These are phyloP conservation scores for Camponotus fellah DNA, from an alignment of 2,888 invertebrate genomes.

Conservation along the genomic window DNA sequence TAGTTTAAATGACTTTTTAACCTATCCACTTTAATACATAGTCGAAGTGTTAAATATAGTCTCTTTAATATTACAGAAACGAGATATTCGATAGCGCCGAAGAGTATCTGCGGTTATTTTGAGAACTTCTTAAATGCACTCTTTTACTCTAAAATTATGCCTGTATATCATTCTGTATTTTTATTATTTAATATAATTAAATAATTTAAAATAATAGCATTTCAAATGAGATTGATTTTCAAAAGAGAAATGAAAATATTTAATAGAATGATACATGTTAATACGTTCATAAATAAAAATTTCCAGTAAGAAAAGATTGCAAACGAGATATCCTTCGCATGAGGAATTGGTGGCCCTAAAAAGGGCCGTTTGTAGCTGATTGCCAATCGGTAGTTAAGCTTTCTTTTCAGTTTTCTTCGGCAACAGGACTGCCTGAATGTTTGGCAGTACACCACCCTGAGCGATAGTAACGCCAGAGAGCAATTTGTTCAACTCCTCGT, in stretches of 20 bases:
- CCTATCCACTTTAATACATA: too few relatives aligned
- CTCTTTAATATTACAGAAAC: too few relatives aligned
- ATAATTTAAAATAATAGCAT: too few relatives aligned
- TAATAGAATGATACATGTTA: background rate
- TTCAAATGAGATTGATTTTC: background rate
- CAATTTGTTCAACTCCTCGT: constrained; percentile 93
- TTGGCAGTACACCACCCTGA: constrained; percentile 94
- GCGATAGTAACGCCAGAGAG: constrained; percentile 92
- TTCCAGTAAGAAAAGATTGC: background rate
- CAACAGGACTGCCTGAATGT: constrained; percentile 91
- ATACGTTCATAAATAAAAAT: background rate
- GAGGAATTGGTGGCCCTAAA: constrained; percentile 66
- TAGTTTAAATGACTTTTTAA: too few relatives aligned
- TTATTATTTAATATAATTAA: too few relatives aligned
- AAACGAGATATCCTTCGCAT: constrained; percentile 38
- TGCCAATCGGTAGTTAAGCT: constrained; percentile 54
- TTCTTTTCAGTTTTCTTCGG: constrained; percentile 90
- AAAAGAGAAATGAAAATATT: background rate
- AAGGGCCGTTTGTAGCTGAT: constrained; percentile 67
- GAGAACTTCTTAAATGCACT: too few relatives aligned
- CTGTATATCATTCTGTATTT: too few relatives aligned
- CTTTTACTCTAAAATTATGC: too few relatives aligned
- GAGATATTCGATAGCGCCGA: too few relatives aligned
- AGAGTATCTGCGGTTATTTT: too few relatives aligned
- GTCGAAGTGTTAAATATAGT: too few relatives aligned